phyloP scores from a whole-genome alignment of 2,113 vertebrate genomes.

The Athene cunicularia region DNA sequence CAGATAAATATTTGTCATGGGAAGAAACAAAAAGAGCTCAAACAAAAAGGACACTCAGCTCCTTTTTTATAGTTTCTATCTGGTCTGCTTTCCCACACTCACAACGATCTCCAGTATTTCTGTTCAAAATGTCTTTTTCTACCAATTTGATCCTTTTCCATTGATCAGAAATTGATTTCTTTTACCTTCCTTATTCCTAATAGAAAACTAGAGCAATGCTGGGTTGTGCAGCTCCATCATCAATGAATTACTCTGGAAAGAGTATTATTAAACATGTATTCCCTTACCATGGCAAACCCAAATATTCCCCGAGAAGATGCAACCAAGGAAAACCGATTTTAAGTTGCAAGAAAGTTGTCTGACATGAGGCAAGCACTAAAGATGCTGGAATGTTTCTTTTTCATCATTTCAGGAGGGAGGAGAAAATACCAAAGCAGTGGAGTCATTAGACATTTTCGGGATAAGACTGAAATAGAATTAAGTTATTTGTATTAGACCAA shows the following conservation, averaged over 20 bases:
- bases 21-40: not conserved
- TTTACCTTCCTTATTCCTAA: not conserved
- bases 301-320: not conserved
- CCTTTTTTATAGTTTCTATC: not conserved
- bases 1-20: not conserved
- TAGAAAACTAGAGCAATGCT: not conserved
- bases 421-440: not conserved
- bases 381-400: not conserved
- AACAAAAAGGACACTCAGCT: not conserved
- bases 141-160: not conserved
- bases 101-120: not conserved
- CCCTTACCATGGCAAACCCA: not conserved
- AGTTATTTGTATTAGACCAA: not conserved
- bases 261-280: not conserved
- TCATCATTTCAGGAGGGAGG: not conserved
- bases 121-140: not conserved
- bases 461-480: not conserved
- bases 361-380: not conserved
- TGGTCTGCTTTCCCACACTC: not conserved
- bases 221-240: not conserved
- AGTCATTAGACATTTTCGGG: not conserved
- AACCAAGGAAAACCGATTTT: not conserved
- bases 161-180: not conserved
- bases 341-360: not conserved
- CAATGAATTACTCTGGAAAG: not conserved